Percentiles rank a stretch among this genome's conserved stretches.
Evolutionary conservation across 1,140 invertebrate species (phyloP).

Genomic region (Aphelinus atriplicis): DNA sequence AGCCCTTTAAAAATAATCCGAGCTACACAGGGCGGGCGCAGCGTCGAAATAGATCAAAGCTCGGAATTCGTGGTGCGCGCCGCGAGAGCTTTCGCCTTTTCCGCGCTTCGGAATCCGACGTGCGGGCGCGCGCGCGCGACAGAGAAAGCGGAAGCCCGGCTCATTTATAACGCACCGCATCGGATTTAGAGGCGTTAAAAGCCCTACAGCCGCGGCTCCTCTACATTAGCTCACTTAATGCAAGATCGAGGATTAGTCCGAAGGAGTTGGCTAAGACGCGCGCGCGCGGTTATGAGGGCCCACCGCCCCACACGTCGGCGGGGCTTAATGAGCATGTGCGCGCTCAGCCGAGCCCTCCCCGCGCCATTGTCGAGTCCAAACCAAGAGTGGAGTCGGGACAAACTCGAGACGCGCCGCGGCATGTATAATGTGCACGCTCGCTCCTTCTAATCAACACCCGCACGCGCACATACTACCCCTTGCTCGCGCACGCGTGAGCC

Average conservation of each 20-base stretch:
- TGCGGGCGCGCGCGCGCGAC: neutral
- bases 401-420: no score
- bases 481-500: neutral
- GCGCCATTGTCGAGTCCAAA: no score
- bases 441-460: no score
- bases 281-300: neutral
- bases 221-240: constrained; percentile 51
- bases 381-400: no score
- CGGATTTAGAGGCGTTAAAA: constrained; percentile 34
- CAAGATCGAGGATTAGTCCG: constrained; percentile 22
- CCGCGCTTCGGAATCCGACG: constrained; percentile 6
- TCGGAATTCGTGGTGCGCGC: neutral
- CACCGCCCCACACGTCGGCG: constrained; percentile 27
- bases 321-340: neutral
- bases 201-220: constrained; percentile 25
- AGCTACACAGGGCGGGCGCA: neutral
- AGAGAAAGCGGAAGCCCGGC: neutral
- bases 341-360: no score
- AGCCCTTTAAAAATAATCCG: constrained; percentile 9
- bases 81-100: neutral
- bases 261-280: constrained; percentile 15
- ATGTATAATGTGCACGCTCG: no score
- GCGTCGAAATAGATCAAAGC: constrained; percentile 38
- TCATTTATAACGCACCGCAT: constrained; percentile 22
- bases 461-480: no score